These are phyloP conservation scores for Oryzias javanicus DNA, from an alignment of 2,113 vertebrate species.

Conservation along the genomic window DNA sequence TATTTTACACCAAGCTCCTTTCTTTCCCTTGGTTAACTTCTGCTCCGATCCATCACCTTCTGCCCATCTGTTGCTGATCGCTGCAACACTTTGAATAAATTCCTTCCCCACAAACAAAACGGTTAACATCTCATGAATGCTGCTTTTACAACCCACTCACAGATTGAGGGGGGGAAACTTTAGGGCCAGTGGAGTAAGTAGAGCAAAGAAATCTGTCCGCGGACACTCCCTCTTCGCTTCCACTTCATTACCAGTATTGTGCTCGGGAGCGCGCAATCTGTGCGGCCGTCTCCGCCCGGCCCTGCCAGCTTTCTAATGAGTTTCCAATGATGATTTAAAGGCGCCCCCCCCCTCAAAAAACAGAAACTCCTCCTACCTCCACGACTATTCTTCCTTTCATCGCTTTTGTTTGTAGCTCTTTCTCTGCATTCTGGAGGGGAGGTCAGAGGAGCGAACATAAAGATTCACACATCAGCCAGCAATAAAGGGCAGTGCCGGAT, in stretches of 20 bases:
- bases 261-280: slow-evolving; percentile 78
- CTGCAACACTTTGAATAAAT: slow-evolving; percentile 78
- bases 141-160: slow-evolving; percentile 66
- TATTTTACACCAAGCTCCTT: slow-evolving; percentile 50
- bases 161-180: slow-evolving; percentile 63
- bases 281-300: slow-evolving; percentile 68
- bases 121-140: slow-evolving; percentile 82
- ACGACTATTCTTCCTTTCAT: slow-evolving; percentile 65
- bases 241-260: slow-evolving; percentile 78
- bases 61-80: slow-evolving; percentile 70
- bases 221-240: slow-evolving; percentile 74
- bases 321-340: slow-evolving; percentile 82
- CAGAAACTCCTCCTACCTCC: slow-evolving; percentile 48
- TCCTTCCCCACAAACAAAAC: slow-evolving; percentile 71
- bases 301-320: slow-evolving; percentile 82
- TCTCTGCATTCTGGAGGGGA: slow-evolving; percentile 44
- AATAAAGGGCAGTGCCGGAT: slow-evolving; percentile 27
- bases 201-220: slow-evolving; percentile 70
- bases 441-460: slow-evolving; percentile 55
- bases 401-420: slow-evolving; percentile 70
- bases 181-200: slow-evolving; percentile 59
- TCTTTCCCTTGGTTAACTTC: slow-evolving; percentile 58
- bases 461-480: slow-evolving; percentile 57
- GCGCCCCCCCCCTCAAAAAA: slow-evolving; percentile 15
- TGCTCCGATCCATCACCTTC: slow-evolving; percentile 62